Percentiles rank a stretch among this genome's conserved stretches.
Conservation (phyloP, 2,888 invertebrate species). For the Scaptomyza cyrtandrae region DNA sequence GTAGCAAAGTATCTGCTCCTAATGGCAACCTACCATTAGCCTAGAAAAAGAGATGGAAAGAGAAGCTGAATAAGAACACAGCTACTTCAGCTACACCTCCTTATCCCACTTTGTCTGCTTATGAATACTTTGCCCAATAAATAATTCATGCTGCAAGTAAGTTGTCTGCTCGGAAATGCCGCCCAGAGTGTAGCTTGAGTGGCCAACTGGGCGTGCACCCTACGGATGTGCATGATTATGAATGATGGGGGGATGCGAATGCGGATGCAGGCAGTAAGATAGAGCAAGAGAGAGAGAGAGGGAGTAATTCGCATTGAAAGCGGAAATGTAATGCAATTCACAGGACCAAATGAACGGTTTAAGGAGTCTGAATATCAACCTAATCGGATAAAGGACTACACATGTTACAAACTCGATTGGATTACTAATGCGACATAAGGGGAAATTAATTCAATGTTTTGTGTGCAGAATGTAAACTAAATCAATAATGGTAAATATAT, state of each 20-base stretch:
- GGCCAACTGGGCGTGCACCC: slow-evolving; percentile 33
- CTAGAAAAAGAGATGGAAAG: not conserved
- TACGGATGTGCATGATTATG: slow-evolving; percentile 45
- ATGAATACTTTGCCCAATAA: slow-evolving; percentile 75
- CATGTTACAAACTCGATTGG: slow-evolving; percentile 14
- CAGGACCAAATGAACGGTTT: slow-evolving; percentile 63
- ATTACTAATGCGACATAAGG: not conserved
- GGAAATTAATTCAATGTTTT: slow-evolving; percentile 8
- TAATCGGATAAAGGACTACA: slow-evolving; percentile 28
- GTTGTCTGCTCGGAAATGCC: slow-evolving; percentile 68
- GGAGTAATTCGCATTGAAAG: slow-evolving; percentile 20
- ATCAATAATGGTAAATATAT: slow-evolving; percentile 8
- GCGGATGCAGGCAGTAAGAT: slow-evolving; percentile 46
- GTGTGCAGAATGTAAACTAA: not conserved
- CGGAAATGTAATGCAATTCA: slow-evolving; percentile 72
- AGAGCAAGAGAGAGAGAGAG: not conserved
- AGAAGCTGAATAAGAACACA: slow-evolving; percentile 29
- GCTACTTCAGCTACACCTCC: not conserved
- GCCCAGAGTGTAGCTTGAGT: slow-evolving; percentile 41
- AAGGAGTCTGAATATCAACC: slow-evolving; percentile 39
- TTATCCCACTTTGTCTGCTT: slow-evolving; percentile 45
- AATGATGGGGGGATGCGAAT: slow-evolving; percentile 39
- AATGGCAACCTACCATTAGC: slow-evolving; percentile 69
- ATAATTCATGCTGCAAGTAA: slow-evolving; percentile 72
- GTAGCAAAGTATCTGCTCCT: slow-evolving; percentile 57